A percentile compares a stretch with the other conserved stretches of the same genome.
phyloP scores from a whole-genome alignment of 1,140 invertebrate species.

The Orius laevigatus region DNA sequence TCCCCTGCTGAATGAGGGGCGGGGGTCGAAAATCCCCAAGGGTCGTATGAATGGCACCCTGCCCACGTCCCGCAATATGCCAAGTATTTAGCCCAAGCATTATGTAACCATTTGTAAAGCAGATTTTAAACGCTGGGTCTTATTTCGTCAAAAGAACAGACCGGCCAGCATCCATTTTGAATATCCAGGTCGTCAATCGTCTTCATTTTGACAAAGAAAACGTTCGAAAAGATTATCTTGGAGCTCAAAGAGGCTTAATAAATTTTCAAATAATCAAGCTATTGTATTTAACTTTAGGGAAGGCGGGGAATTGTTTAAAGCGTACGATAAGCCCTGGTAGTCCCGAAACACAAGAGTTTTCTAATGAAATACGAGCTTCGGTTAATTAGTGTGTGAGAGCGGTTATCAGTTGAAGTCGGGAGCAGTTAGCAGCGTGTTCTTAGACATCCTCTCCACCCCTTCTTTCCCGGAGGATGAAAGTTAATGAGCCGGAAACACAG shows the following conservation, averaged over 20 bases:
- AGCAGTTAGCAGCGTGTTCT: constrained; percentile 9
- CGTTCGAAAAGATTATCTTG: too few species aligned
- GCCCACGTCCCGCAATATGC: background rate
- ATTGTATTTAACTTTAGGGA: constrained; percentile 4
- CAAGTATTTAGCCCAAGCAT: background rate
- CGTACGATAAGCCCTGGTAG: too few species aligned
- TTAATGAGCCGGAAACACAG: constrained; percentile 9
- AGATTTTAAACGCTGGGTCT: background rate
- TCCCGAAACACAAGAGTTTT: too few species aligned
- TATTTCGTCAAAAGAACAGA: background rate
- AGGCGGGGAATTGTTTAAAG: background rate
- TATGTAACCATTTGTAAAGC: background rate
- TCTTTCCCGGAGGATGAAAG: background rate
- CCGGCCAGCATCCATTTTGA: too few species aligned
- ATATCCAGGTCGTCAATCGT: too few species aligned
- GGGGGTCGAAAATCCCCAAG: background rate
- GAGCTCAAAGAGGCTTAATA: background rate
- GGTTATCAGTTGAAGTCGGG: constrained; percentile 3
- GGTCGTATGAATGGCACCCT: too few species aligned
- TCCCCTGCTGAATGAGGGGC: background rate
- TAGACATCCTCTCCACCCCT: constrained; percentile 1
- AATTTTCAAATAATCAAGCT: constrained; percentile 4
- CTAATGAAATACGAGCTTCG: too few species aligned
- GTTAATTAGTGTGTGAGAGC: too few species aligned
- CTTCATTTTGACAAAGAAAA: too few species aligned